phyloP scores from a whole-genome alignment of 2,797 vertebrate genomes.

The Pitangus sulphuratus region DNA sequence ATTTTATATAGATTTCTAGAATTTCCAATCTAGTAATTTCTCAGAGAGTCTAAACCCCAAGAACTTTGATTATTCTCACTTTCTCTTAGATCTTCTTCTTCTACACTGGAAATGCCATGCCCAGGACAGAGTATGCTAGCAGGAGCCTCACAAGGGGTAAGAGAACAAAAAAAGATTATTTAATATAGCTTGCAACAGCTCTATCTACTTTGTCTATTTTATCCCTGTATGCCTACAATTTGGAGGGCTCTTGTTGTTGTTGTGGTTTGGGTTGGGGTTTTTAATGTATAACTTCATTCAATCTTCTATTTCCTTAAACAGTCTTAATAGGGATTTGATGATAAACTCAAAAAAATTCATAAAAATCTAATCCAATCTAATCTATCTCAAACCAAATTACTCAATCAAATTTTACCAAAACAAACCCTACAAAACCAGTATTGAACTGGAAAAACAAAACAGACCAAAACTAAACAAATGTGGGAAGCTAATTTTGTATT shows the following conservation, averaged over 20 bases:
- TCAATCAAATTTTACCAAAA: not conserved
- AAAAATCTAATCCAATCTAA: not conserved
- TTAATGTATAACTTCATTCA: not conserved
- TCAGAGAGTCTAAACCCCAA: not conserved
- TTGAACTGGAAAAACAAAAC: not conserved
- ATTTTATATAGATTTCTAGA: not conserved
- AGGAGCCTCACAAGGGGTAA: not conserved
- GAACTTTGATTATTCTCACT: not conserved
- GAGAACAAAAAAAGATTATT: not conserved
- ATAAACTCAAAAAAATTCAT: not conserved
- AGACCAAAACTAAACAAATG: not conserved
- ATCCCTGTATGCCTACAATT: not conserved
- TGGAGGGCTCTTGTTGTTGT: not conserved
- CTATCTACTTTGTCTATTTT: not conserved
- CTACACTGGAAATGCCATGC: not conserved
- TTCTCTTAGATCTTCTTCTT: not conserved
- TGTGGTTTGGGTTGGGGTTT: accelerated
- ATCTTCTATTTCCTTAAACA: not conserved
- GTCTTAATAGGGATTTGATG: not conserved
- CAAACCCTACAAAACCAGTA: not conserved
- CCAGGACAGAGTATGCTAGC: not conserved
- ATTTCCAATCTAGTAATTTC: not conserved
- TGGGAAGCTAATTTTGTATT: not conserved
- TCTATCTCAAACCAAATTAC: not conserved
- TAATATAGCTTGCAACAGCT: not conserved